A percentile compares a stretch with the other conserved stretches of the same genome.
Conservation (phyloP, 2,797 vertebrate species). For the Macrochelys suwanniensis region DNA sequence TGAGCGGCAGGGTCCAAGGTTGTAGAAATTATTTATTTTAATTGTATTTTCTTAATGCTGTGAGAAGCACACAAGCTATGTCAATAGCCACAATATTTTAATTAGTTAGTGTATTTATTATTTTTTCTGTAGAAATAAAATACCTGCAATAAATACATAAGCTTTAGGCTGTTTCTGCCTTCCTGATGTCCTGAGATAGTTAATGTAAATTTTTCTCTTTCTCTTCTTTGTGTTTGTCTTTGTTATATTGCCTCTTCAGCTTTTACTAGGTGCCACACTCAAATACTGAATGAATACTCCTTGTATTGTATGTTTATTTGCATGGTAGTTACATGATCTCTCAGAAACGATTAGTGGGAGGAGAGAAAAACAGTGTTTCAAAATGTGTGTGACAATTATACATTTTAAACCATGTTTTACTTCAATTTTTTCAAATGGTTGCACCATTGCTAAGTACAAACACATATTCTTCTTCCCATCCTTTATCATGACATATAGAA, state of each 20-base stretch:
- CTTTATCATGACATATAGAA: background rate
- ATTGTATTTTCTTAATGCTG: constrained; percentile 29
- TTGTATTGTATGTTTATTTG: background rate
- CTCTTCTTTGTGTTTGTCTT: background rate
- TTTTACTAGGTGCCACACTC: background rate
- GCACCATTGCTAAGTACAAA: background rate
- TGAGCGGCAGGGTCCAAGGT: background rate
- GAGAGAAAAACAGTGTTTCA: constrained; percentile 19
- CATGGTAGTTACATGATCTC: background rate
- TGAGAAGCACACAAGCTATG: constrained; percentile 9
- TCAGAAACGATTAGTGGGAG: background rate
- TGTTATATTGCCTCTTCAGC: background rate
- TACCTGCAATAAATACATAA: background rate
- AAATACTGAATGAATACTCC: background rate
- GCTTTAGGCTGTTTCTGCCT: background rate
- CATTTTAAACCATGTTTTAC: background rate
- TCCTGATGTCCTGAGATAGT: background rate
- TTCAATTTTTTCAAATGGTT: background rate
- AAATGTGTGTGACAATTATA: background rate
- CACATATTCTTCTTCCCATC: background rate
- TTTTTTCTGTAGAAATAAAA: constrained; percentile 15
- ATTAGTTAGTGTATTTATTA: background rate
- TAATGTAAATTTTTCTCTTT: background rate
- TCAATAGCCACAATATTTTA: background rate
- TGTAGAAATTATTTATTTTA: background rate